Conservation (phyloP, 1,140 invertebrate genomes). For the Trichonephila clavata region DNA sequence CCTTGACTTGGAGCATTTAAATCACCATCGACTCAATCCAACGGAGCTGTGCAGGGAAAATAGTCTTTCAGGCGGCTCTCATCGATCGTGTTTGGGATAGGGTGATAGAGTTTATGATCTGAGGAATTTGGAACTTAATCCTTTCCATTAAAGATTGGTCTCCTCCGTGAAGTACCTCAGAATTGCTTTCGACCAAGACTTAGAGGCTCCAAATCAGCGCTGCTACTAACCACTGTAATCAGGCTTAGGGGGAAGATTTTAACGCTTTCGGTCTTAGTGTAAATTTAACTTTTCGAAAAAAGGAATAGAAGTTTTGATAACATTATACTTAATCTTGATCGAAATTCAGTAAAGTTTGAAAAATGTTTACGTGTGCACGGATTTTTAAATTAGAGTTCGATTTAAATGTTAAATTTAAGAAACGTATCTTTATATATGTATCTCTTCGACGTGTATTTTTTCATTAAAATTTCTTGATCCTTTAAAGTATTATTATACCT, state of each 20-base stretch:
- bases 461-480: too few species aligned
- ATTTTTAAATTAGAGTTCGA: too few species aligned
- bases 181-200: constrained; percentile 1
- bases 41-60: background rate
- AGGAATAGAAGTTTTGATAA: too few species aligned
- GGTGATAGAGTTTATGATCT: constrained; percentile 40
- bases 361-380: too few species aligned
- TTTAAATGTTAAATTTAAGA: too few species aligned
- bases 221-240: background rate
- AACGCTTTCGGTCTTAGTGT: background rate
- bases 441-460: too few species aligned
- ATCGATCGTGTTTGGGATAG: background rate
- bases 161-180: background rate
- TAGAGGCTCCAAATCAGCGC: background rate
- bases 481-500: too few species aligned
- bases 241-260: background rate
- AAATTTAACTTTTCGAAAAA: background rate
- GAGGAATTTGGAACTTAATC: constrained; percentile 42
- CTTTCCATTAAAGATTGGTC: constrained; percentile 8
- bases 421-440: too few species aligned
- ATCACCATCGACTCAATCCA: constrained; percentile 10
- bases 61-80: background rate
- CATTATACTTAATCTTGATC: too few species aligned
- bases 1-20: background rate
- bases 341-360: too few species aligned